These are phyloP conservation scores for Ondatra zibethicus DNA, from an alignment of 2,113 vertebrate species.

Conservation along the genomic window DNA sequence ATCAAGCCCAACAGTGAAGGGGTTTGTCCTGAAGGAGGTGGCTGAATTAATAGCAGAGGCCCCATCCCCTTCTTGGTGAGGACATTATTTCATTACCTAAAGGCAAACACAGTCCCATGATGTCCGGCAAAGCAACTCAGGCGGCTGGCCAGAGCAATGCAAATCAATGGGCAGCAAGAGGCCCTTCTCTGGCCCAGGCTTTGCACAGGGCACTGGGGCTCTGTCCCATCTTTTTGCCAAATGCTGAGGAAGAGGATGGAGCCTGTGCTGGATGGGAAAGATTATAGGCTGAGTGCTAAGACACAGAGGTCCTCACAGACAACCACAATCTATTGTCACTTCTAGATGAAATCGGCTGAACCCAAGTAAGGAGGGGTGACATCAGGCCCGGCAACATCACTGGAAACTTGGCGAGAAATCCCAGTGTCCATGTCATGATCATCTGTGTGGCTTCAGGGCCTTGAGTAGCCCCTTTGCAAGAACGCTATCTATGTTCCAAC, in stretches of 20 bases:
- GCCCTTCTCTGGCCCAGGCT: not conserved
- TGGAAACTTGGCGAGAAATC: not conserved
- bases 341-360: not conserved
- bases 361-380: not conserved
- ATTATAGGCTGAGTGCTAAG: not conserved
- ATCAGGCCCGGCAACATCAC: not conserved
- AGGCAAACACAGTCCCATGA: slow-evolving; percentile 61
- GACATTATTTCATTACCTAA: slow-evolving; percentile 67
- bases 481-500: not conserved
- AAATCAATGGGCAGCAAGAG: slow-evolving; percentile 40
- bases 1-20: not conserved
- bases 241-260: slow-evolving; percentile 13
- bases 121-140: not conserved
- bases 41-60: slow-evolving; percentile 61
- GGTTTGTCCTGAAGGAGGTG: slow-evolving; percentile 43
- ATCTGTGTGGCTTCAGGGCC: not conserved
- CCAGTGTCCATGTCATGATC: not conserved
- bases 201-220: not conserved
- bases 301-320: slow-evolving; percentile 30
- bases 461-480: not conserved
- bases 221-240: slow-evolving; percentile 41
- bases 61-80: not conserved
- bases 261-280: not conserved
- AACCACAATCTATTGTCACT: not conserved
- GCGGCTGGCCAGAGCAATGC: not conserved